A percentile compares a stretch with the other conserved stretches of the same genome.
Conservation (phyloP, 2,797 vertebrate species). For the Perodicticus potto region DNA sequence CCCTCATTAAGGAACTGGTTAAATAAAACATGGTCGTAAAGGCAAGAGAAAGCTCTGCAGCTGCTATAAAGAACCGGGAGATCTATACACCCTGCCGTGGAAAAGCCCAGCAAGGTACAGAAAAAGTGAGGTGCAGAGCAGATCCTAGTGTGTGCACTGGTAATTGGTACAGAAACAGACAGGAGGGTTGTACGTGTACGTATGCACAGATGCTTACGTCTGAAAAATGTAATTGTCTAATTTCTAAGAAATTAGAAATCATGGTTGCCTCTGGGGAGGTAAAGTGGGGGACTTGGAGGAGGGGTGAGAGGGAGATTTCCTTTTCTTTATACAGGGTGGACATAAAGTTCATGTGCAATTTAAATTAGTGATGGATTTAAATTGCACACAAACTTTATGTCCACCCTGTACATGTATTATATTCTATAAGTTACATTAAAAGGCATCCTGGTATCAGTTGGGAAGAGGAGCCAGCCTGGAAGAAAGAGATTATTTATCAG, state of each 20-base stretch:
- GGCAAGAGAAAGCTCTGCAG: background rate
- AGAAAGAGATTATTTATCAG: background rate
- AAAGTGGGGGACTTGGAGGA: background rate
- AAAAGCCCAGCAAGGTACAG: background rate
- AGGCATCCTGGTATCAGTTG: background rate
- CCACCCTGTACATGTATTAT: background rate
- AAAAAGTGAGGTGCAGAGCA: no score
- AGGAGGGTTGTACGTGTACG: fast-evolving
- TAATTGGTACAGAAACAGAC: background rate
- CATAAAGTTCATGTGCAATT: no score
- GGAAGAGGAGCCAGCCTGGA: background rate
- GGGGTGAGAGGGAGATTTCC: background rate
- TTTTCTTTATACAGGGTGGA: no score
- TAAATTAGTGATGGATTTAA: no score
- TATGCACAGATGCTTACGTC: background rate
- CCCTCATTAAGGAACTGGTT: background rate
- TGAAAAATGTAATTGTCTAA: background rate
- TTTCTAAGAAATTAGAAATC: background rate
- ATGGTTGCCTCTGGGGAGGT: background rate
- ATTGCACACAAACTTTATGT: no score
- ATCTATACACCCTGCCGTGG: fast-evolving
- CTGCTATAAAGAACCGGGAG: background rate
- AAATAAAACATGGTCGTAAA: background rate
- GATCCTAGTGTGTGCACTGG: fast-evolving
- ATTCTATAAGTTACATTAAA: background rate